Base-by-base conservation (phyloP, 2,113 vertebrate species). In the Tricholaema leucomelas region DNA sequence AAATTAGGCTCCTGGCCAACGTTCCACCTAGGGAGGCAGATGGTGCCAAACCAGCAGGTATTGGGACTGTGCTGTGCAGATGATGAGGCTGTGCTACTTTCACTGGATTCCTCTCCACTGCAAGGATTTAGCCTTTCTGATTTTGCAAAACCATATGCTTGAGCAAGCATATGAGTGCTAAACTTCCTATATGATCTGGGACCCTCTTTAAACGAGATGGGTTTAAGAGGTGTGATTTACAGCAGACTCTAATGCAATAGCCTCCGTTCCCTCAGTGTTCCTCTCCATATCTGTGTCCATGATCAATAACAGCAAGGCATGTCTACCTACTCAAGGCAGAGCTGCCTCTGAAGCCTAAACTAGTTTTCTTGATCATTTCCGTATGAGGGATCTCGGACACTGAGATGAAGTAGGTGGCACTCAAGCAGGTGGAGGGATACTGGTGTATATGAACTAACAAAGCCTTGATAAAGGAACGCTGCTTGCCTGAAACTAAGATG, bases 11-110 rank as follows among this genome's bases (percentile, higher is more conserved):
- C 35, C 40, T 50, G 69, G 46, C 52, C 2, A 8, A 58, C 61
- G 38, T 58, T 27, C 65, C 42, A 66, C n/a, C 28, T 54, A 58
- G 28, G 52, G 40, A 72, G 25, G 25, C 42, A 56, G 54, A 40
- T 0, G 0, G n/a, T 15, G 55, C 21, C 1, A 0, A 42, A 19
- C 7, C 40, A 19, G 42, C 0, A 1, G n/a, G 8, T n/a, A 25
- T 8, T 1, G 1, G 23, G 11, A 20, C 30, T 33, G 35, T 46
- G 44, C 61, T 46, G 52, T 18, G 15, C 0, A 1, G 27, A n/a
- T 1, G 2, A 23, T 17, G 42, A 58, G 15, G 17, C 44, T 48
- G 60, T 31, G 54, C 10, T 1, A 0, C 4, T 79, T 80, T 61
- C 67, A 58, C 12, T 1, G 0, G 16, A 20, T 54, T 64, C 40